phyloP scores from a whole-genome alignment of 2,797 vertebrate genomes.

The Eurystomus glaucurus region DNA sequence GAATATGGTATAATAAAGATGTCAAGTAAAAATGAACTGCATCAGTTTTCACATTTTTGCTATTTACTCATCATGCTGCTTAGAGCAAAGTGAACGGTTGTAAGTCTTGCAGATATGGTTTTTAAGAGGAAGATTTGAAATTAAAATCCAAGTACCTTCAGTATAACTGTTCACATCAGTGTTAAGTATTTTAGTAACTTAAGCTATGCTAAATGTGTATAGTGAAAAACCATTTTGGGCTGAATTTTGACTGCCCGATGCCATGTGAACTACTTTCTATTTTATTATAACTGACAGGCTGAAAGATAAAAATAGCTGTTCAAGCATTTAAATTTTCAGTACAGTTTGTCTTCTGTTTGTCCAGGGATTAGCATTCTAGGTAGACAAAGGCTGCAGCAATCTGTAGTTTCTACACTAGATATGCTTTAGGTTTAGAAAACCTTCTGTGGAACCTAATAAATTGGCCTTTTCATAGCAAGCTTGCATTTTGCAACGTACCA shows the following conservation, averaged over 20 bases:
- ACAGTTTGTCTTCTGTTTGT: neutral
- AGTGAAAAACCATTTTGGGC: neutral
- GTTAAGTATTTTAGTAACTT: neutral
- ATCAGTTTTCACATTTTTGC: neutral
- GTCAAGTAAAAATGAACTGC: neutral
- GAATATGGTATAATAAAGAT: neutral
- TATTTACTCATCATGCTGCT: neutral
- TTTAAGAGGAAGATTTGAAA: neutral
- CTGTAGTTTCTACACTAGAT: neutral
- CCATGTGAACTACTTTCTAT: neutral
- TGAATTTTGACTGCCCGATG: neutral
- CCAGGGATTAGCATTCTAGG: neutral
- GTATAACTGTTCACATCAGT: neutral
- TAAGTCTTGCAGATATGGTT: neutral
- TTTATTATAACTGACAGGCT: neutral
- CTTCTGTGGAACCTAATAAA: neutral
- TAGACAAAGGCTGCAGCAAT: neutral
- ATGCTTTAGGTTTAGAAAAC: neutral
- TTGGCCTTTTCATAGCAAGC: neutral
- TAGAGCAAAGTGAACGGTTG: neutral
- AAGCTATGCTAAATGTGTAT: neutral
- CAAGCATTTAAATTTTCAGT: neutral
- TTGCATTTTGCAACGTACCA: neutral
- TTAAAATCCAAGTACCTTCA: neutral
- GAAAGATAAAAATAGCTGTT: constrained; percentile 17